Evolutionary conservation across 64 coral and sea anemone genomes (phyloP), one percentile per base, ranked within the genome.

Genomic region (Orbicella faveolata): DNA sequence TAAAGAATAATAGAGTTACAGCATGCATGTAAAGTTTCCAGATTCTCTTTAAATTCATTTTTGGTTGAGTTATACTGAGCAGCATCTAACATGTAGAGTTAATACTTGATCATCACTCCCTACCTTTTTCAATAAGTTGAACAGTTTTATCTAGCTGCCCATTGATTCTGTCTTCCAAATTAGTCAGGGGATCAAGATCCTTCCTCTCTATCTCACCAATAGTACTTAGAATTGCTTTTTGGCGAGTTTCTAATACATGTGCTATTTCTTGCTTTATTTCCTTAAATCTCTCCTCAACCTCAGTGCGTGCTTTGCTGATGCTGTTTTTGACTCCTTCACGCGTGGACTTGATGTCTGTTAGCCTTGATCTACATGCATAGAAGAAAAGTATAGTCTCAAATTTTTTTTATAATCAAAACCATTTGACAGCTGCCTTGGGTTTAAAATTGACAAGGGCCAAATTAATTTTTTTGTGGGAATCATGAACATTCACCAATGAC

Each of bases 101-200:
- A 19, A 70, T 21, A 84, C 18, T 48, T 21, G 4, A 18, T 15
- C 36, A 25, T 18, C 19, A 75, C 34, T 14, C 23, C 52, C 75
- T 86, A 99, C 96, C 96, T 89, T 91, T 75, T 84, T 81, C 87
- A 12, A 89, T 87, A 83, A 91, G 61, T 44, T 93, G 76, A 68
- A 65, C 77, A 55, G 93, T 87, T 83, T 88, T 95, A 53, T 85
- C 85, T 23, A 95, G 77, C 20, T 99, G 94, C 33, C 89, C 70
- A 74, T 93, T 95, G n/a, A 99, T 93, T 52, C 90, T 95, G 63
- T 95, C 93, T 83, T 99, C 94, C 16, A 99, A 14, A 52, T 91
- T 88, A 57, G 30, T 80, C 75, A 99, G 79, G 52, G 97, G 97
- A 61, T 99, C 97, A 20, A 99, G 64, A 74, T 99, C 97, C 62